phyloP scores from a whole-genome alignment of 1,140 invertebrate species.

The Aphelinus atriplicis region DNA sequence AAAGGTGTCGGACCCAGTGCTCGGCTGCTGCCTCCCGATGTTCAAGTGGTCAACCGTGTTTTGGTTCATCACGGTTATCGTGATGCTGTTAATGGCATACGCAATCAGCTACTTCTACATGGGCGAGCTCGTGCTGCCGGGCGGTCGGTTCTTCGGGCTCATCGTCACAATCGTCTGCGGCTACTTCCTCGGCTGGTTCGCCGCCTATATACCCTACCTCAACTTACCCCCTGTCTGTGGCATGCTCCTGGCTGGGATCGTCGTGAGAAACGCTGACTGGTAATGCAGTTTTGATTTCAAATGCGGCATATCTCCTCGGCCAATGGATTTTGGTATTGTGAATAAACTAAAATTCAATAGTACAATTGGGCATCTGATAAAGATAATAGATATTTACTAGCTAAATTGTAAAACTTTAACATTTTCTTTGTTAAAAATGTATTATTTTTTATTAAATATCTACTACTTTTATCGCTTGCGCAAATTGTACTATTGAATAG shows the following conservation, averaged over 20 bases:
- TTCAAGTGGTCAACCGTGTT: constrained; percentile 53
- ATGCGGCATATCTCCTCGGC: too few relatives aligned
- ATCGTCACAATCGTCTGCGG: constrained; percentile 49
- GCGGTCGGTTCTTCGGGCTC: constrained; percentile 51
- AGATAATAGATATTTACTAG: too few relatives aligned
- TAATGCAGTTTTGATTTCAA: neutral
- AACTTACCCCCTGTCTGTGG: constrained; percentile 60
- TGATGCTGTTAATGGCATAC: constrained; percentile 45
- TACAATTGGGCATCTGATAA: too few relatives aligned
- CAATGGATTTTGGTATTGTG: too few relatives aligned
- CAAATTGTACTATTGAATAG: too few relatives aligned
- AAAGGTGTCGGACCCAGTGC: constrained; percentile 47
- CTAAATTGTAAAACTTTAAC: too few relatives aligned
- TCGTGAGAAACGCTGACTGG: constrained; percentile 46
- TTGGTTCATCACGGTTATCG: constrained; percentile 39
- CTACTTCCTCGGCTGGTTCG: constrained; percentile 52
- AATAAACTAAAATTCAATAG: too few relatives aligned
- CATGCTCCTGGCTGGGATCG: constrained; percentile 60
- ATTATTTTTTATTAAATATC: too few relatives aligned
- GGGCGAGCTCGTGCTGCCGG: constrained; percentile 52
- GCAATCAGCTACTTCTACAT: constrained; percentile 50
- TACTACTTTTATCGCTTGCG: too few relatives aligned
- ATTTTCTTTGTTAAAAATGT: too few relatives aligned
- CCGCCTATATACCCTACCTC: constrained; percentile 54
- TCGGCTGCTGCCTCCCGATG: constrained; percentile 11